phyloP scores from a whole-genome alignment of 2,888 invertebrate species.

The Flexamia atlantica region DNA sequence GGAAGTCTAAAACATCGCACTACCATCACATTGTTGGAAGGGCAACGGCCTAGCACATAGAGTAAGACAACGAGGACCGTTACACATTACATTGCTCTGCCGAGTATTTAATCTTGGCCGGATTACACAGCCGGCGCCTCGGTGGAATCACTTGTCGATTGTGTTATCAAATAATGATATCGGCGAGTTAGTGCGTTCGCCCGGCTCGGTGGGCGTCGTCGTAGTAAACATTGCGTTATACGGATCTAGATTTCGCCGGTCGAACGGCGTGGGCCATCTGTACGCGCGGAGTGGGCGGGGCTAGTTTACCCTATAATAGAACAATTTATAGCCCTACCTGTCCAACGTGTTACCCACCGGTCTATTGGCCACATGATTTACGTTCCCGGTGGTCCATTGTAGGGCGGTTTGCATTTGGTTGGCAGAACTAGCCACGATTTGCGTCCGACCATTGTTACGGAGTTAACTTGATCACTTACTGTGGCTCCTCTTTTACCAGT shows the following conservation, averaged over 20 bases:
- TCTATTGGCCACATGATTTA: neutral
- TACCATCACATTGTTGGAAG: conserved; percentile 14
- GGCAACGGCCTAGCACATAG: conserved; percentile 32
- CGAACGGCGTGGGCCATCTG: neutral
- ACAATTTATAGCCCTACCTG: conserved; percentile 2
- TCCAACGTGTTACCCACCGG: neutral
- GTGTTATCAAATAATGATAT: conserved; percentile 19
- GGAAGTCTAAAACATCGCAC: conserved; percentile 27
- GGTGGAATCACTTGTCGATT: neutral
- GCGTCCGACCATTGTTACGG: no score
- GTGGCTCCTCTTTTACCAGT: no score
- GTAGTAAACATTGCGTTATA: conserved; percentile 24
- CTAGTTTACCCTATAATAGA: conserved; percentile 28
- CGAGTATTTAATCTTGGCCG: neutral
- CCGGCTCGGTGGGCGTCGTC: neutral
- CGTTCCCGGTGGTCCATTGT: neutral
- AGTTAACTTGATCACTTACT: no score
- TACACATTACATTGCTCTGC: conserved; percentile 1
- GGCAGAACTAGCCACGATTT: no score
- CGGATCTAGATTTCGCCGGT: conserved; percentile 20
- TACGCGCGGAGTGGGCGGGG: neutral
- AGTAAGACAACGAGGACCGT: conserved; percentile 24
- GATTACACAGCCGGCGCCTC: neutral
- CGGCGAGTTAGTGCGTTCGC: neutral
- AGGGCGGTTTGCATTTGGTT: neutral